Evolutionary conservation across 2,888 invertebrate genomes (phyloP).

Genomic region (Agonopterix arenella): DNA sequence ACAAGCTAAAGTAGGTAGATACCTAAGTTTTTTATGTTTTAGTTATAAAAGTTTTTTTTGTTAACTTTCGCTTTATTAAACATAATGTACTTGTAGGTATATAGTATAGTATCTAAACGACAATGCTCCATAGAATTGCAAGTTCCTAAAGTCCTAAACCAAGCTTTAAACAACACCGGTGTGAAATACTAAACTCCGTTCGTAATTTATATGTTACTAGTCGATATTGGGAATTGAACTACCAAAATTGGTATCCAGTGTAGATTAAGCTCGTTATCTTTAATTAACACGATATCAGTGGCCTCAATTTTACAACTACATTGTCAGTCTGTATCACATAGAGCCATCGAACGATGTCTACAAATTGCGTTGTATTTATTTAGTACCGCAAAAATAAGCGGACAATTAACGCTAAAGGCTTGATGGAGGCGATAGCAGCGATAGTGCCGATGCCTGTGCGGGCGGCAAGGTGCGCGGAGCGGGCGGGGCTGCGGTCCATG

Average conservation of each 20-base stretch:
- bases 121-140: too few relatives aligned
- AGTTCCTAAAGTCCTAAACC: too few relatives aligned
- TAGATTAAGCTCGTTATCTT: neutral
- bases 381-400: conserved; percentile 47
- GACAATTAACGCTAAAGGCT: conserved; percentile 45
- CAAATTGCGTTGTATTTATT: conserved; percentile 57
- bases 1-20: too few relatives aligned
- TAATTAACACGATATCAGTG: neutral
- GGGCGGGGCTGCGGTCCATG: conserved; percentile 5
- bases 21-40: too few relatives aligned
- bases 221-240: too few relatives aligned
- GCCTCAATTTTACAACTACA: conserved; percentile 37
- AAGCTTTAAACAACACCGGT: too few relatives aligned
- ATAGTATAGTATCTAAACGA: too few relatives aligned
- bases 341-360: conserved; percentile 49
- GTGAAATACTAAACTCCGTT: too few relatives aligned
- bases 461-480: conserved; percentile 5
- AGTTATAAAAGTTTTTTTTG: too few relatives aligned
- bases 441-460: conserved; percentile 13
- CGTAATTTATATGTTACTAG: too few relatives aligned
- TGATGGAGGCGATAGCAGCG: conserved; percentile 21
- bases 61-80: too few relatives aligned
- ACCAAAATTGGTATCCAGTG: neutral
- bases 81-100: too few relatives aligned
- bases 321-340: conserved; percentile 44